A percentile compares a stretch with the other conserved stretches of the same genome.
phyloP scores from a whole-genome alignment of 2,113 vertebrate genomes.

The Paracyprichromis sp. region DNA sequence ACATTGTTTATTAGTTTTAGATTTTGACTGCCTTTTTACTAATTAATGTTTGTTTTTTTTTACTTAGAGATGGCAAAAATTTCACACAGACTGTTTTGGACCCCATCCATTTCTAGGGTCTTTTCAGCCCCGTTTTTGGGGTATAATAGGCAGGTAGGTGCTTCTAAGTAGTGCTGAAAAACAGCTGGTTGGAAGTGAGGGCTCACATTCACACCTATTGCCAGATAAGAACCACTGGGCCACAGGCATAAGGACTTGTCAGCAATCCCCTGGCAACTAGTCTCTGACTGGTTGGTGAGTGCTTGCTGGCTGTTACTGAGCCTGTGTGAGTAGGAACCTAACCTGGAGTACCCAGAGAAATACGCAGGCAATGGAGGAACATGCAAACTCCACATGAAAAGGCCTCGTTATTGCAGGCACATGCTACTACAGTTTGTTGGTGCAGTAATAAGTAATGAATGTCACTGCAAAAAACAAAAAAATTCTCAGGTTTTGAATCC shows the following conservation, averaged over 20 bases:
- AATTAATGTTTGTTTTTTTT: rapidly evolving
- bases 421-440: not conserved
- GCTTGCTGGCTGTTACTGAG: not conserved
- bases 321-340: not conserved
- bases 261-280: not conserved
- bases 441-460: not conserved
- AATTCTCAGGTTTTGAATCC: not conserved
- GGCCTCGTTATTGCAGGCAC: not conserved
- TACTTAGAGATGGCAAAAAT: not conserved
- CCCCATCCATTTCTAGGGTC: not conserved
- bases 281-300: not conserved
- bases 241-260: not conserved
- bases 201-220: not conserved
- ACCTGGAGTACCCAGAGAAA: not conserved
- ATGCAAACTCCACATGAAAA: not conserved
- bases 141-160: not conserved
- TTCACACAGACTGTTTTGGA: not conserved
- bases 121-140: not conserved
- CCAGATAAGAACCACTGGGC: not conserved
- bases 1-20: not conserved
- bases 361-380: not conserved
- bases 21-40: not conserved
- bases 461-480: not conserved
- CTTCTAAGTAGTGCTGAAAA: not conserved
- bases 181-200: not conserved